Percentiles rank a stretch among this genome's conserved stretches.
Conservation (phyloP, 2,888 invertebrate genomes). For the Parnassius orleans region DNA sequence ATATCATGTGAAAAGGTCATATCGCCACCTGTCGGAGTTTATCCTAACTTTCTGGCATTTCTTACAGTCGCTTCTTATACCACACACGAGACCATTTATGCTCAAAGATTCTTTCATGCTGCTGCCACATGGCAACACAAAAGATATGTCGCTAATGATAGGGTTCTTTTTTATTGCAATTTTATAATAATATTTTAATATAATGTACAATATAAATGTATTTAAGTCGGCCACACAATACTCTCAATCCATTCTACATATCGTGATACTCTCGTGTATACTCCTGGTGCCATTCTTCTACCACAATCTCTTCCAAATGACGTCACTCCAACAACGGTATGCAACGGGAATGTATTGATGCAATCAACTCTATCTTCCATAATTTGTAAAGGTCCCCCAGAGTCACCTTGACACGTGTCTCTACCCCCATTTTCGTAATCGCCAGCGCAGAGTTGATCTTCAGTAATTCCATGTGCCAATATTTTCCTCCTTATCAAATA, state of each 20-base stretch:
- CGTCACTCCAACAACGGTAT: constrained; percentile 72
- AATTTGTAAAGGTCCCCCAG: constrained; percentile 71
- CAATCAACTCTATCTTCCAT: constrained; percentile 66
- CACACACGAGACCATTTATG: too few species aligned
- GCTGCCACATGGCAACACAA: too few species aligned
- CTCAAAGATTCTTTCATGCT: too few species aligned
- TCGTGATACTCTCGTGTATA: constrained; percentile 70
- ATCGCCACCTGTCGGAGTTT: too few species aligned
- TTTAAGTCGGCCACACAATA: constrained; percentile 64
- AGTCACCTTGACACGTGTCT: constrained; percentile 76
- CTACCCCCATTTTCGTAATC: constrained; percentile 68
- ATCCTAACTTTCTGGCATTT: too few species aligned
- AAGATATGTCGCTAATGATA: neutral
- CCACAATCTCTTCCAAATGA: constrained; percentile 79
- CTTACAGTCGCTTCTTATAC: too few species aligned
- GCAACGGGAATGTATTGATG: constrained; percentile 59
- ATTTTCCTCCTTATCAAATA: constrained; percentile 59
- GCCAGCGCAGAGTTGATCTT: constrained; percentile 69
- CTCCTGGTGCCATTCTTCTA: constrained; percentile 73
- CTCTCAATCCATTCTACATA: constrained; percentile 76
- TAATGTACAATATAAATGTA: neutral
- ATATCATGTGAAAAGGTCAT: too few species aligned
- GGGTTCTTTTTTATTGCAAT: neutral
- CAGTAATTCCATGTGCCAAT: constrained; percentile 55
- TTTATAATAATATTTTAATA: constrained; percentile 1